Conservation (phyloP, 1,140 invertebrate genomes). For the Eulimnadia texana region DNA sequence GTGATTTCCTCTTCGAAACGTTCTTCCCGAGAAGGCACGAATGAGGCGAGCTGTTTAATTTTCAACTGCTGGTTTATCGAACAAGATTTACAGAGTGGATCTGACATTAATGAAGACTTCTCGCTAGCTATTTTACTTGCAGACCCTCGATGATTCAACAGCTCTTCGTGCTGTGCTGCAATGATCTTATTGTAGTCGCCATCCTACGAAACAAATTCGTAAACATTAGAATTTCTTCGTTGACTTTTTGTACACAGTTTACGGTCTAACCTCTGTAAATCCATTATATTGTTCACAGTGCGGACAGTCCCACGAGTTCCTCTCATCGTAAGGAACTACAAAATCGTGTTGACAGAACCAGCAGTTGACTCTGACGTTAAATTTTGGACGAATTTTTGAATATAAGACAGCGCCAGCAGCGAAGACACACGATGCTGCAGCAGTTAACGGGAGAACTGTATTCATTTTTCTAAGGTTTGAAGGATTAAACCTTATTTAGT, state of each 20-base stretch:
- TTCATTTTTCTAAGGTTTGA: neutral
- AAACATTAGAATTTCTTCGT: neutral
- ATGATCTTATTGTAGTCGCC: conserved; percentile 33
- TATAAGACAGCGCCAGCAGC: conserved; percentile 5
- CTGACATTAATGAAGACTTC: neutral
- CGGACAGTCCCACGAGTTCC: conserved; percentile 32
- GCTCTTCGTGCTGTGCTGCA: conserved; percentile 28
- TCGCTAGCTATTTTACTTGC: neutral
- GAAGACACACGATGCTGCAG: neutral
- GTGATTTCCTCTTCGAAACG: conserved; percentile 19
- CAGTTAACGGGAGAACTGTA: conserved; percentile 1
- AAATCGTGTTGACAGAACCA: conserved; percentile 31
- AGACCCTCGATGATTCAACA: neutral
- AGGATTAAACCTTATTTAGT: no score
- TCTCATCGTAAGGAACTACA: conserved; percentile 27
- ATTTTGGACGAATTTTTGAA: conserved; percentile 21
- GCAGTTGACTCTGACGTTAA: conserved; percentile 27
- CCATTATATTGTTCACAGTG: conserved; percentile 35
- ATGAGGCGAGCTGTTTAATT: conserved; percentile 26
- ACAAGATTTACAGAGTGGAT: conserved; percentile 27
- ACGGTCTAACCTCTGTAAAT: conserved; percentile 31
- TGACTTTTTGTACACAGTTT: no score
- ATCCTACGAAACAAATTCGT: conserved; percentile 23
- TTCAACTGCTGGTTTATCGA: conserved; percentile 28
- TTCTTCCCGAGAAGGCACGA: conserved; percentile 27